Percentiles rank a stretch among this genome's conserved stretches.
Conservation (phyloP, 2,888 invertebrate genomes). For the Caenorhabditis doughertyi region DNA sequence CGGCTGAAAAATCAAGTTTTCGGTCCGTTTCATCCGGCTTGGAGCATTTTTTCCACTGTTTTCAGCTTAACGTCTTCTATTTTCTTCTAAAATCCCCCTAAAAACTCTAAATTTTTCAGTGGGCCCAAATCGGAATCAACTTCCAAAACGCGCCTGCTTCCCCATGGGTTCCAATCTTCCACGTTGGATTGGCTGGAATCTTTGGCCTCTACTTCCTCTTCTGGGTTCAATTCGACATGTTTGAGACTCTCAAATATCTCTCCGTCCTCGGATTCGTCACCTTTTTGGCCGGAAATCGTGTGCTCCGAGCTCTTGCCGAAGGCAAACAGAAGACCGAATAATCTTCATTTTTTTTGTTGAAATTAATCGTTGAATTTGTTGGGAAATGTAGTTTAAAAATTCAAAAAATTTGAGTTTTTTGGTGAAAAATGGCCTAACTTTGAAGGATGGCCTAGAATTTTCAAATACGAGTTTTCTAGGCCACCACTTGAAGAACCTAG, state of each 20-base stretch:
- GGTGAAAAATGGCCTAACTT: background rate
- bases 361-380: too few species aligned
- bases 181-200: conserved; percentile 91
- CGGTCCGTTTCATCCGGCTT: too few species aligned
- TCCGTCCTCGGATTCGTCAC: conserved; percentile 91
- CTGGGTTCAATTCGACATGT: conserved; percentile 96
- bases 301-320: conserved; percentile 85
- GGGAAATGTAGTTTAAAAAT: too few species aligned
- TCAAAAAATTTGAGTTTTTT: too few species aligned
- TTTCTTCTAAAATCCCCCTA: too few species aligned
- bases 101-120: too few species aligned
- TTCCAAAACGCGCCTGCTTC: conserved; percentile 90
- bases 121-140: conserved; percentile 92
- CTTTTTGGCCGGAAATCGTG: conserved; percentile 93
- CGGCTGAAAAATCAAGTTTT: too few species aligned
- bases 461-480: too few species aligned
- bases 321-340: conserved; percentile 42
- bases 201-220: conserved; percentile 92
- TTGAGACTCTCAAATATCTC: conserved; percentile 93
- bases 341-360: too few species aligned
- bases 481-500: too few species aligned
- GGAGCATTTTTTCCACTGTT: too few species aligned
- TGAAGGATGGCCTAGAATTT: background rate
- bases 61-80: too few species aligned
- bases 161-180: conserved; percentile 92